Conservation (phyloP, 2,888 invertebrate genomes). For the Scaptomyza cyrtandrae region DNA sequence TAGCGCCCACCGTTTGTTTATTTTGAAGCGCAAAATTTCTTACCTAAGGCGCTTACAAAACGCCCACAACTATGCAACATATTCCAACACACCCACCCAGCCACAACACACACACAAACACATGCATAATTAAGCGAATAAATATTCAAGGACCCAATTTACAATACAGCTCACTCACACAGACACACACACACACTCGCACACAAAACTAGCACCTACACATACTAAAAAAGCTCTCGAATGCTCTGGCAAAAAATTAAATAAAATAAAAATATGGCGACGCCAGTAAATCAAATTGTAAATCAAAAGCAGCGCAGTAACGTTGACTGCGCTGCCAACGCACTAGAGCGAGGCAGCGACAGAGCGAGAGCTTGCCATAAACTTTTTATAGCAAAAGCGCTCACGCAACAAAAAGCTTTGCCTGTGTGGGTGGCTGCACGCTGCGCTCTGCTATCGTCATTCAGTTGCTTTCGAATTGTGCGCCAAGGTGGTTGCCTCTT, state of each 20-base stretch:
- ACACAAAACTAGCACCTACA: slow-evolving; percentile 2
- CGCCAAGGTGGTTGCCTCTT: slow-evolving; percentile 65
- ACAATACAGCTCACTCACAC: slow-evolving; percentile 21
- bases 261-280: slow-evolving; percentile 18
- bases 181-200: neutral
- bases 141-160: slow-evolving; percentile 63
- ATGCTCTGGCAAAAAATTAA: slow-evolving; percentile 14
- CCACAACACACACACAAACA: slow-evolving; percentile 25
- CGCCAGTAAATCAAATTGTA: slow-evolving; percentile 65
- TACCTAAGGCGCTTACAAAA: neutral
- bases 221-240: slow-evolving; percentile 32
- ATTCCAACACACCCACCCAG: slow-evolving; percentile 34
- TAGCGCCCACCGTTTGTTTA: slow-evolving; percentile 9
- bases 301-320: slow-evolving; percentile 60
- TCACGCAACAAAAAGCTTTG: slow-evolving; percentile 3
- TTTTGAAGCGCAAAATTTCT: slow-evolving; percentile 1
- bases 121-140: slow-evolving; percentile 64
- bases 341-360: slow-evolving; percentile 13
- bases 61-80: slow-evolving; percentile 47
- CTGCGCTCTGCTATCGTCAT: slow-evolving; percentile 20
- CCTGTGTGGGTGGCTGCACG: slow-evolving; percentile 33
- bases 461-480: slow-evolving; percentile 81
- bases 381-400: slow-evolving; percentile 29
- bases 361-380: slow-evolving; percentile 4
- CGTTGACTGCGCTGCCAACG: slow-evolving; percentile 25